Base-by-base conservation (phyloP, 2,797 vertebrate species). In the Acestrorhynchus altus region DNA sequence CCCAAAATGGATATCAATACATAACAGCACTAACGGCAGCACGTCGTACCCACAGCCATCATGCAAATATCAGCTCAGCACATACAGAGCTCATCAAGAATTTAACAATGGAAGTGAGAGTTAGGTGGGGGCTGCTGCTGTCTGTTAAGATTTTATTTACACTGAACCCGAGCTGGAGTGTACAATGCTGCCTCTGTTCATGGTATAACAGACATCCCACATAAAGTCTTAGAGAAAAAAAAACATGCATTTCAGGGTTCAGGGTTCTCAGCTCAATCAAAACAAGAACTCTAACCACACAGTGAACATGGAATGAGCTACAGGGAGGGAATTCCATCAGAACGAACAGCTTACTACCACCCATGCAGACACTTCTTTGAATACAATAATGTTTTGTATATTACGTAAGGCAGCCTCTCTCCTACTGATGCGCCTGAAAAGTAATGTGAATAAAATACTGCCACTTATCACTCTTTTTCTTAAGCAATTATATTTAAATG, bases 171-270 rank as follows among this genome's bases (percentile, higher is more conserved):
- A 46, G n/a, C 13, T 49, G 9, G 12, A 24, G 35, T 5, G 44
- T 3, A 56, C 39, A 79, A 47, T 39, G 20, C 4, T 47, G 70
- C 20, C 39, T 70, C 40, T 73, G 75, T 88, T 87, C 74, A 84
- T 59, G 3, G 73, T 49, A 76, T 83, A 87, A 81, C 60, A 83
- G n/a, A 79, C 12, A 75, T 9, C n/a, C 49, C 35, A 78, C 22
- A 35, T 35, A 35, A n/a, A n/a, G n/a, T 9, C 8, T 56, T 7
- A 13, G 39, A 8, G 59, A 59, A 4, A 68, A 72, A 81, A 6
- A 5, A n/a, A 59, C 16, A 39, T 8, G 24, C 42, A 60, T 31
- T 0, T 42, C 16, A 63, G 15, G 8, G 51, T 54, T 20, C 16
- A 22, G 51, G n/a, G n/a, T n/a, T 6, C 31, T 15, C 1, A 26